Evolutionary conservation across 2,113 vertebrate genomes (phyloP).

Genomic region (Odontesthes bonariensis): DNA sequence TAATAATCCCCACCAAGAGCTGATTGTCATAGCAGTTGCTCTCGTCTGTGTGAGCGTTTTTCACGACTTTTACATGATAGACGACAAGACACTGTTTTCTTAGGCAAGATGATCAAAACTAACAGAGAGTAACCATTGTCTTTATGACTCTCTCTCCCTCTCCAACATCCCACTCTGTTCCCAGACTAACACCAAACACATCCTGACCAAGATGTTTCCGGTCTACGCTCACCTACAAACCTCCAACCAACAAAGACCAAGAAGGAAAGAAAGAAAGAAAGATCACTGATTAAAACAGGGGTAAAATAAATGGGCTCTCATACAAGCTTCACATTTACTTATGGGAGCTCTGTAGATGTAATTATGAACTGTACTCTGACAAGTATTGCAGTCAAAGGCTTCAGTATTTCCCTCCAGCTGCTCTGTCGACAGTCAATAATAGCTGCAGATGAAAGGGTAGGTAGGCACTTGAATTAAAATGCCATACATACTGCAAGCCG

Average conservation of each 20-base stretch:
- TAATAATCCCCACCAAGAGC: slow-evolving; percentile 31
- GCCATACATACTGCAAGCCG: background rate
- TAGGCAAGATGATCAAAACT: background rate
- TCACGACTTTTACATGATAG: slow-evolving; percentile 17
- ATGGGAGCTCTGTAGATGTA: slow-evolving; percentile 41
- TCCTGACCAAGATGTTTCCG: slow-evolving; percentile 37
- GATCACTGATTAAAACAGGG: background rate
- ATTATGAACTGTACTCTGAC: slow-evolving; percentile 38
- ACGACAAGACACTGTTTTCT: background rate
- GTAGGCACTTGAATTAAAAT: slow-evolving; percentile 27
- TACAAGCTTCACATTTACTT: slow-evolving; percentile 26
- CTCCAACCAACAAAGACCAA: slow-evolving; percentile 23
- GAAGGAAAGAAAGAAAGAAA: slow-evolving; percentile 7
- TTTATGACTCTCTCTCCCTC: background rate
- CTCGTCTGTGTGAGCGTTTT: slow-evolving; percentile 17
- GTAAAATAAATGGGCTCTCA: background rate
- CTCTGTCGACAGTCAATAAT: slow-evolving; percentile 38
- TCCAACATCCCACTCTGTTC: background rate
- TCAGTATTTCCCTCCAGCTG: slow-evolving; percentile 32
- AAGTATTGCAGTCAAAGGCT: slow-evolving; percentile 33
- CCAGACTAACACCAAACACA: slow-evolving; percentile 18
- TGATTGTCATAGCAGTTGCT: slow-evolving; percentile 31
- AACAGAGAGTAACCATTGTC: background rate
- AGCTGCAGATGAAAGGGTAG: slow-evolving; percentile 25
- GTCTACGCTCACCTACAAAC: slow-evolving; percentile 34